Evolutionary conservation across 2,113 vertebrate species (phyloP).

Genomic region (Centropristis striata): DNA sequence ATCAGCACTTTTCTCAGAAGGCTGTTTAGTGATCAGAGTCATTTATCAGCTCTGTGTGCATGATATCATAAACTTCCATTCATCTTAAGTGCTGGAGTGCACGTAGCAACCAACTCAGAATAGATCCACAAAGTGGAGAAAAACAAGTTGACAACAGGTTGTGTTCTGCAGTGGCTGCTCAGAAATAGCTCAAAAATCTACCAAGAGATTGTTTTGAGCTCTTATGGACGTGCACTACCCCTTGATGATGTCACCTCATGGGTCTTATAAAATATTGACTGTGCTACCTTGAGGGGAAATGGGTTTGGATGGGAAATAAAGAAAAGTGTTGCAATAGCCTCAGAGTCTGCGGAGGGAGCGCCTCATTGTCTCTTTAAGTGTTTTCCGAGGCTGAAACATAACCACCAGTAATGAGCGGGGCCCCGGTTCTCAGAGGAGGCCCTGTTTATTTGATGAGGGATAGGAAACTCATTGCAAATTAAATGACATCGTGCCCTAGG

Average conservation of each 20-base stretch:
- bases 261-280: conserved; percentile 69
- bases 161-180: conserved; percentile 23
- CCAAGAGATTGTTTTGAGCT: conserved; percentile 35
- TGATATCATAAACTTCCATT: conserved; percentile 7
- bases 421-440: conserved; percentile 1
- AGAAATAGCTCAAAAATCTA: conserved; percentile 36
- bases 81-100: conserved; percentile 9
- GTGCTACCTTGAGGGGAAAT: conserved; percentile 50
- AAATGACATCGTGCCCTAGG: conserved; percentile 33
- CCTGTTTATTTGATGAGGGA: conserved; percentile 44
- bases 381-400: conserved; percentile 45
- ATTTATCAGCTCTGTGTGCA: conserved; percentile 36
- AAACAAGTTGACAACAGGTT: conserved; percentile 23
- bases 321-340: conserved; percentile 33
- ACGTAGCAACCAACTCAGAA: not conserved
- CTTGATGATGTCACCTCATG: conserved; percentile 46
- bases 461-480: conserved; percentile 42
- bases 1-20: not conserved
- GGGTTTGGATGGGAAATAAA: conserved; percentile 52
- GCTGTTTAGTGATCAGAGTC: conserved; percentile 23
- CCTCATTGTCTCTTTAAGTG: conserved; percentile 45
- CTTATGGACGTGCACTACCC: conserved; percentile 26
- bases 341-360: conserved; percentile 30
- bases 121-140: conserved; percentile 16
- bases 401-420: conserved; percentile 30